Evolutionary conservation across 2,113 vertebrate species (phyloP), one percentile per base, ranked within the genome.

Genomic region (Calypte anna): DNA sequence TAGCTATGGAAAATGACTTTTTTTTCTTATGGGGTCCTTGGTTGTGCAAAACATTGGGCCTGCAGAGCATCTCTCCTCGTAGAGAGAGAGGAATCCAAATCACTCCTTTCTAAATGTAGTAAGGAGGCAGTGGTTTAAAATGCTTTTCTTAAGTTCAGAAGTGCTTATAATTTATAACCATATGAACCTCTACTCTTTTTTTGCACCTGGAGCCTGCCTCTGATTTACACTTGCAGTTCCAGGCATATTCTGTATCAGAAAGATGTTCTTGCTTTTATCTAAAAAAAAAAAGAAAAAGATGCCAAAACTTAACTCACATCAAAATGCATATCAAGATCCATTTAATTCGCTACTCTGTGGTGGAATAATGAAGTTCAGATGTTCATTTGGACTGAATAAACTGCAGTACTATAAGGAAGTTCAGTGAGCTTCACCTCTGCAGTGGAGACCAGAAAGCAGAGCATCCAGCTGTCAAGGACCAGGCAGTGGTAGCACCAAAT

Each of bases 171-270:
- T 96, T 96, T 97, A 95, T 91, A 93, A 91, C 46, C 2, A 0
- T 28, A n/a, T 27, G 28, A 72, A 43, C 36, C 64, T 93, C 96
- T 90, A 77, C 40, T 95, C 58, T 92, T 24, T 92, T 24, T 85
- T 59, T 96, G 75, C 95, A 91, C 82, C 24, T 82, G 76, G 96
- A 83, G 18, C 82, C 76, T 91, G 77, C n/a, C 64, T 51, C 48
- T 96, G 95, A 94, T 97, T 97, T 93, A 96, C 79, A 76, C 19
- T 83, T 95, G 70, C 67, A 86, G 54, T 57, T 87, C 91, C 82
- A 96, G 70, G 53, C 40, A 24, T 88, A 81, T 64, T 93, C 38
- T 69, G 30, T 91, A 73, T 92, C 86, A 85, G 70, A 95, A 96
- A 86, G 58, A 81, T 79, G 55, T 93, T 78, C 72, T 87, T 82